Conservation (phyloP, 2,888 invertebrate species). For the Cerastis leucographa region DNA sequence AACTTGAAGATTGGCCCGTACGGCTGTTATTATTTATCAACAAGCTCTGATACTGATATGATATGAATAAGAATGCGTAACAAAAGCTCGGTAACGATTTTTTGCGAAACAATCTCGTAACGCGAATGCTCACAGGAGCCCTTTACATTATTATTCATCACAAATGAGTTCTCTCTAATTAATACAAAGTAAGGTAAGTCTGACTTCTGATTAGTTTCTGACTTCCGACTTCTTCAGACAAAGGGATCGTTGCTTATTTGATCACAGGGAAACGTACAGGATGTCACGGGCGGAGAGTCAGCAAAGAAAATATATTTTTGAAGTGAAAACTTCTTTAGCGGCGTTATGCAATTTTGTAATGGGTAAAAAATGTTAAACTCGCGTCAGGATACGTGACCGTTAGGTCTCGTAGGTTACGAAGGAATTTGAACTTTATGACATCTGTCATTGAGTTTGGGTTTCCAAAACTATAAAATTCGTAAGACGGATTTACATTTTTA, state of each 20-base stretch:
- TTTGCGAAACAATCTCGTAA: background rate
- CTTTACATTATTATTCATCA: background rate
- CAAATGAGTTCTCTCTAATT: background rate
- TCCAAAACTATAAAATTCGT: too few species aligned
- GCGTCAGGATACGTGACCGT: too few species aligned
- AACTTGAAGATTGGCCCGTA: background rate
- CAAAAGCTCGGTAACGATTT: background rate
- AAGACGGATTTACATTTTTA: too few species aligned
- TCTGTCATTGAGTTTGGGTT: too few species aligned
- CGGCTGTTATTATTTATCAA: background rate
- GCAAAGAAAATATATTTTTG: background rate
- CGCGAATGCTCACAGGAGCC: background rate
- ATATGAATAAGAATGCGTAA: background rate
- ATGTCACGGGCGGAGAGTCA: background rate
- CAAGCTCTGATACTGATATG: background rate
- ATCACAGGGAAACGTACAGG: background rate
- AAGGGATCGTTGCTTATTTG: background rate
- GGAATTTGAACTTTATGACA: too few species aligned
- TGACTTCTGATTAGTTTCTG: slow-evolving; percentile 22
- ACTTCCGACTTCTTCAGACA: background rate
- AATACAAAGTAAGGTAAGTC: background rate
- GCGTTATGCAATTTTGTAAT: too few species aligned
- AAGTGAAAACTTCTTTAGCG: too few species aligned
- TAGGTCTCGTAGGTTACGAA: too few species aligned
- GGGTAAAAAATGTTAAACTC: too few species aligned